Evolutionary conservation across 1,140 invertebrate species (phyloP), one percentile per base, ranked within the genome.

Genomic region (Heliconius nattereri): DNA sequence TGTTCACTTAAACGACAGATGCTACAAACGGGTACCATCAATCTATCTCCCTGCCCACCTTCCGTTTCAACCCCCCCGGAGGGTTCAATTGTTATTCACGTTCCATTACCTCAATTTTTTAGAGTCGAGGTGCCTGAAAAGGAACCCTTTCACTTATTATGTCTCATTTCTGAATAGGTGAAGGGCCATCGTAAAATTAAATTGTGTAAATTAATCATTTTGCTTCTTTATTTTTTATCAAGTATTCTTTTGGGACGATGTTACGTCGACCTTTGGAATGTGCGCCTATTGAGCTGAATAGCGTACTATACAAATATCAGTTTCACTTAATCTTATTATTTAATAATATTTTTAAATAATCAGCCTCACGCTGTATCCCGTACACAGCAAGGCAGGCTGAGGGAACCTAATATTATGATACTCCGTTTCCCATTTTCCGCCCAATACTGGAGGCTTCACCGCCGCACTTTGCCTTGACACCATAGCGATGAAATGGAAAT

Each of bases 21-120:
- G 92, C 91, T 92, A 89, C 90, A 90, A 94, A 92, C 91, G 90
- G 89, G 88, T 85, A 88, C 85, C 91, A 94, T 94, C 91, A 92
- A 94, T 94, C 92, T 92, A 90, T 86, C 85, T 86, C 86, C 86
- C 86, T 78, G 74, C 85, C 89, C 85, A 82, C 83, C 86, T 84
- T 85, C 85, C 86, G 83, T 82, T 82, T 85, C 87, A 60, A n/a
- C n/a, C 85, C 86, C 88, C 82, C 81, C 86, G 11, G 82, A 86
- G 85, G 87, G 88, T 88, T 87, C 87, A 94, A 94, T 94, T 94
- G 91, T 94, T 94, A 94, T 94, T 94, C 92, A 91, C 92, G 91
- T 93, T 90, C 91, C 92, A 94, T 92, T 94, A 94, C 91, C 91
- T 92, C 91, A 94, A 91, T 94, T 94, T 94, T 94, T 94, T 94